Percentiles rank a stretch among this genome's conserved stretches.
These are phyloP conservation scores for Xenus cinereus DNA, from an alignment of 2,113 vertebrate genomes.

Conservation along the genomic window DNA sequence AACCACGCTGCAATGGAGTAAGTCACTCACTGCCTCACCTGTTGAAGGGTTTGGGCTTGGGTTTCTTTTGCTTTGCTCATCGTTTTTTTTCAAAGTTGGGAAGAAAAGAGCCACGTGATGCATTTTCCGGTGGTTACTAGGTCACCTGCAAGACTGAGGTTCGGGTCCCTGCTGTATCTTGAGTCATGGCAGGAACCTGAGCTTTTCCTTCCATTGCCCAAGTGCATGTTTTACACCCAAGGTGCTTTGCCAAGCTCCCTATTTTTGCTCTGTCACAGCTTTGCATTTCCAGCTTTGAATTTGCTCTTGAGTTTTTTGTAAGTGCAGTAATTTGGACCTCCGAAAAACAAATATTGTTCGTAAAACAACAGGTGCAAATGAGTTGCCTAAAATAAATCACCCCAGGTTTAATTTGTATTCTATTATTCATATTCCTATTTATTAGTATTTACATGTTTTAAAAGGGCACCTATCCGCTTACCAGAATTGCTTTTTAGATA, in stretches of 20 bases:
- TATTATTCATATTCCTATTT: background rate
- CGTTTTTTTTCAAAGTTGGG: background rate
- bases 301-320: background rate
- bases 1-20: background rate
- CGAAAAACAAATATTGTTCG: background rate
- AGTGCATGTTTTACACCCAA: fast-evolving
- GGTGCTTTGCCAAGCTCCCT: background rate
- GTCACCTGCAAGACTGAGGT: background rate
- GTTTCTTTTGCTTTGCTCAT: background rate
- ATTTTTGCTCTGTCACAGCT: background rate
- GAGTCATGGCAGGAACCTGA: background rate
- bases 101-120: background rate
- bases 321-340: background rate
- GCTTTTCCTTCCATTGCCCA: background rate
- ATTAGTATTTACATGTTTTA: background rate
- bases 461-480: background rate
- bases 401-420: background rate
- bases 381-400: background rate
- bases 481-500: background rate
- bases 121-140: fast-evolving
- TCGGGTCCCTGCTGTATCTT: background rate
- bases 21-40: background rate
- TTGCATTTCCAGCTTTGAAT: background rate
- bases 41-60: background rate
- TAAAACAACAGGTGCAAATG: background rate